A percentile compares a stretch with the other conserved stretches of the same genome.
Conservation (phyloP, 1,140 invertebrate species). For the Hyles vespertilio region DNA sequence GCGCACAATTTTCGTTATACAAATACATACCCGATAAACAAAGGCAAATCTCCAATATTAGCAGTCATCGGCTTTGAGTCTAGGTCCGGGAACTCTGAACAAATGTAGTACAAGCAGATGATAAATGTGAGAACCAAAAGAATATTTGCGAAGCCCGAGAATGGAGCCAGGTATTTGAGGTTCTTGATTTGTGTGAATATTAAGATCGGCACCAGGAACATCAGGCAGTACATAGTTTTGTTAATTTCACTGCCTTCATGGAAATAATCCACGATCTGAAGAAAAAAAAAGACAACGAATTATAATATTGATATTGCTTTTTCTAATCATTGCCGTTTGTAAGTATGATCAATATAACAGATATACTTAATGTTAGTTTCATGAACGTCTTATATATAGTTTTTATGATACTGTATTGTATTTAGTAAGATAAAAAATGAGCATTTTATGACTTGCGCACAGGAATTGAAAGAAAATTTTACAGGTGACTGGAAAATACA, state of each 20-base stretch:
- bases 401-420: too few species aligned
- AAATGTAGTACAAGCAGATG: slow-evolving; percentile 86
- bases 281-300: slow-evolving; percentile 10
- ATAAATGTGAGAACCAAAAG: slow-evolving; percentile 81
- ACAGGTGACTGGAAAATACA: too few species aligned
- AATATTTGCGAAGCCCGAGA: slow-evolving; percentile 83
- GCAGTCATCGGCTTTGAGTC: slow-evolving; percentile 72
- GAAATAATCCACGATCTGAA: slow-evolving; percentile 79
- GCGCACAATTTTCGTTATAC: background rate
- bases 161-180: slow-evolving; percentile 84
- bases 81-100: slow-evolving; percentile 73
- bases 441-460: too few species aligned
- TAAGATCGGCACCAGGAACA: slow-evolving; percentile 78
- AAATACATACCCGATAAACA: slow-evolving; percentile 78
- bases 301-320: too few species aligned
- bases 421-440: too few species aligned
- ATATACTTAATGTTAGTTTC: too few species aligned
- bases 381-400: too few species aligned
- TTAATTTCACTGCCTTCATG: slow-evolving; percentile 39
- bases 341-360: too few species aligned
- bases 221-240: slow-evolving; percentile 76
- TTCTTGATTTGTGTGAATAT: slow-evolving; percentile 81
- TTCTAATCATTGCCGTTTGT: too few species aligned
- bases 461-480: too few species aligned
- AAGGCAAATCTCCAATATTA: slow-evolving; percentile 73